Conservation (phyloP, 2,888 invertebrate genomes). For the Hyposoter dolosus region DNA sequence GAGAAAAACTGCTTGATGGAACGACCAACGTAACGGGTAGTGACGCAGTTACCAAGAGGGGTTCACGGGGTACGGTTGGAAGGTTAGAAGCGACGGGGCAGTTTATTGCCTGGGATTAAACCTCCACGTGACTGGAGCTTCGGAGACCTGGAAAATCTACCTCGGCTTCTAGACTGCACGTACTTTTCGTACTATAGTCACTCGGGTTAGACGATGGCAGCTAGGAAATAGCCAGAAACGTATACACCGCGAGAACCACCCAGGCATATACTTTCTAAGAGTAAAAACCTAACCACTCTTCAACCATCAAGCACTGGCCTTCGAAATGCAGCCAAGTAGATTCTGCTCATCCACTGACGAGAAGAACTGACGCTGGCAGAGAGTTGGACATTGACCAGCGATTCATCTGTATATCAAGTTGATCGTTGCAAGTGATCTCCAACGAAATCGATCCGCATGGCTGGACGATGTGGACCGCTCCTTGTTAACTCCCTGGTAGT, state of each 20-base stretch:
- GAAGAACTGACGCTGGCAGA: background rate
- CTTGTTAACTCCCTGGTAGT: background rate
- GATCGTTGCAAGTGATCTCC: too few relatives aligned
- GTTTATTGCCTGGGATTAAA: constrained; percentile 80
- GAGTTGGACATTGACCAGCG: background rate
- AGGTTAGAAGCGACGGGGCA: constrained; percentile 72
- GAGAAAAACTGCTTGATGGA: constrained; percentile 75
- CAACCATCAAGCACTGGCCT: background rate
- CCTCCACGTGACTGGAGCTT: constrained; percentile 77
- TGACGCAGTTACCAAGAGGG: constrained; percentile 70
- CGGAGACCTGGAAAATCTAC: constrained; percentile 62
- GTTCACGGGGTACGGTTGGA: constrained; percentile 53
- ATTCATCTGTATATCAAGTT: background rate
- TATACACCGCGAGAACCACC: constrained; percentile 15
- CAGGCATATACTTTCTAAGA: constrained; percentile 26
- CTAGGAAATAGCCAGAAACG: constrained; percentile 34
- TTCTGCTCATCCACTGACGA: background rate
- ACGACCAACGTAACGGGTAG: constrained; percentile 75
- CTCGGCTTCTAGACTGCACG: constrained; percentile 50
- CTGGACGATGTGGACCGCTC: too few relatives aligned
- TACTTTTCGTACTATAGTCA: constrained; percentile 23
- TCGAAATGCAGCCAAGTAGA: background rate
- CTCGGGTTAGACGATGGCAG: background rate
- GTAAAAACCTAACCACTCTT: constrained; percentile 14
- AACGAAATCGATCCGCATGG: too few relatives aligned